phyloP scores from a whole-genome alignment of 2,888 invertebrate species.

The Thereva nobilitata region DNA sequence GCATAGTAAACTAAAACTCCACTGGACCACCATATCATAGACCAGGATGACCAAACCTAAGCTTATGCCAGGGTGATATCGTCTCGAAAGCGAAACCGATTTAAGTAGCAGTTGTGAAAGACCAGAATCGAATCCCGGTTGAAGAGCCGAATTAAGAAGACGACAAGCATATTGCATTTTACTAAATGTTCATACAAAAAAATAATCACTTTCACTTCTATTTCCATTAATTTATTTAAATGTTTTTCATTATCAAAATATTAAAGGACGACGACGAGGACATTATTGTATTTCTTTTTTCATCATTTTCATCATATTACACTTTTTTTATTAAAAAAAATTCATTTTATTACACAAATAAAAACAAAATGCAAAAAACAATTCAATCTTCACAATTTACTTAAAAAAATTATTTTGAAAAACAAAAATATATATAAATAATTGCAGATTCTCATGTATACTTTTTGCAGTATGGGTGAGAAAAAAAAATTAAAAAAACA shows the following conservation, averaged over 20 bases:
- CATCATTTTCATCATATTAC: conserved; percentile 7
- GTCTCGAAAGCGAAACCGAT: too few relatives aligned
- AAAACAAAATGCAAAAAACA: conserved; percentile 30
- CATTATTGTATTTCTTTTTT: conserved; percentile 22
- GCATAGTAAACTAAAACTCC: too few relatives aligned
- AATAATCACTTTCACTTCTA: conserved; percentile 16
- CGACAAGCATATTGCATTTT: too few relatives aligned
- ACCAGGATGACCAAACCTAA: too few relatives aligned
- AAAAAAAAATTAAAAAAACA: conserved; percentile 17
- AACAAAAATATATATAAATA: neutral
- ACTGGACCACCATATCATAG: too few relatives aligned
- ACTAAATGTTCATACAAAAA: neutral
- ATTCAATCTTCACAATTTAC: conserved; percentile 5
- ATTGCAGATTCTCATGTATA: neutral
- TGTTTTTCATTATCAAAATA: conserved; percentile 33
- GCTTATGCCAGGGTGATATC: too few relatives aligned
- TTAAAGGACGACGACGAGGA: conserved; percentile 32
- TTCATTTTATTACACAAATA: conserved; percentile 21
- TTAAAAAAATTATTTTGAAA: too few relatives aligned
- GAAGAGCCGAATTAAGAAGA: too few relatives aligned
- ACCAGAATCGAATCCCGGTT: too few relatives aligned
- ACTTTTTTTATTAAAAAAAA: conserved; percentile 7
- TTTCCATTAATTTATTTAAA: conserved; percentile 34
- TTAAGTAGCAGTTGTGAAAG: too few relatives aligned
- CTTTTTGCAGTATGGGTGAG: neutral